phyloP scores from a whole-genome alignment of 2,797 vertebrate species.

The Galaxias olidus region DNA sequence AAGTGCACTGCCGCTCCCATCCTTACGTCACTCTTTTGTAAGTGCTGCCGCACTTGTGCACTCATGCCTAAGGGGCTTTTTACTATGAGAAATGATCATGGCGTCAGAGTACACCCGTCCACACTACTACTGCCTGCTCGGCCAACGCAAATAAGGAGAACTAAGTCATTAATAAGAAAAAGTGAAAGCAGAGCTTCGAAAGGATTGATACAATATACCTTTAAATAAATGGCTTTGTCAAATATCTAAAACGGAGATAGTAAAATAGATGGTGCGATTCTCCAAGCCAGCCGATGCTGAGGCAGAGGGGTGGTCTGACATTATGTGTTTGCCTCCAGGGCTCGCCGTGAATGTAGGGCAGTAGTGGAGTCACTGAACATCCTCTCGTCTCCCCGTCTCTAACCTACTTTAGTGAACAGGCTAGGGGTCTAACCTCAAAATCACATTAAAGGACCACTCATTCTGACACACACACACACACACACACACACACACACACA shows the following conservation, averaged over 20 bases:
- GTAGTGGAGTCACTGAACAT: conserved; percentile 48
- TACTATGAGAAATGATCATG: no score
- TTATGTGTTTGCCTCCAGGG: conserved; percentile 61
- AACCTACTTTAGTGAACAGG: conserved; percentile 62
- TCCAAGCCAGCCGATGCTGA: conserved; percentile 41
- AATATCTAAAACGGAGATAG: no score
- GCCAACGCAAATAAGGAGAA: no score
- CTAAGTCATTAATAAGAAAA: no score
- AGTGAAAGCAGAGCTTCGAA: no score
- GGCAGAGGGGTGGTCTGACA: conserved; percentile 48
- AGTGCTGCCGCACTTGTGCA: conserved; percentile 3
- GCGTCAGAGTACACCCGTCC: no score
- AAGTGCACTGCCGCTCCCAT: conserved; percentile 23
- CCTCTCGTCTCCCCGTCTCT: conserved; percentile 55
- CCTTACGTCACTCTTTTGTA: conserved; percentile 36
- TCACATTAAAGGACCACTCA: conserved; percentile 1
- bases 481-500: background rate
- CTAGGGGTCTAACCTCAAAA: conserved; percentile 7
- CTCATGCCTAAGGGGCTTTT: background rate
- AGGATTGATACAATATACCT: no score
- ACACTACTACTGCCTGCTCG: no score
- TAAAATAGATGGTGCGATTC: background rate
- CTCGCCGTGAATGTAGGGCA: conserved; percentile 67
- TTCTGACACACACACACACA: background rate
- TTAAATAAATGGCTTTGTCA: no score